Conservation (phyloP, 2,797 vertebrate species). For the Heliangelus exortis region DNA sequence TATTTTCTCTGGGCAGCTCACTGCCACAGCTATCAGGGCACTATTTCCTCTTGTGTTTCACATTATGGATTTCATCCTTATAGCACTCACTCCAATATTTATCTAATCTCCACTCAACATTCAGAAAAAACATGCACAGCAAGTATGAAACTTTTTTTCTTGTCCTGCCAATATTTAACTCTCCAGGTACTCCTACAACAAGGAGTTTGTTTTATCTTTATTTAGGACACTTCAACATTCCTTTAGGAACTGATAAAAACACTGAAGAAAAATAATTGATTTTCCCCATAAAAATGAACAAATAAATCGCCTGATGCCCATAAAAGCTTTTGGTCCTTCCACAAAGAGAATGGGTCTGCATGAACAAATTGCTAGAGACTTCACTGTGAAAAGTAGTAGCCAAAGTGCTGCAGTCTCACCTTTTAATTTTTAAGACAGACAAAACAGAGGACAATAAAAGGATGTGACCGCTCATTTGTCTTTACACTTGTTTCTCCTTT, state of each 20-base stretch:
- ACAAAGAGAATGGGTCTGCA: not conserved
- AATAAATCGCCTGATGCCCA: not conserved
- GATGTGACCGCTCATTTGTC: rapidly evolving
- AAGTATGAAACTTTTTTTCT: not conserved
- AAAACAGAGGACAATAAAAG: not conserved
- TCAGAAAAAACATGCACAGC: not conserved
- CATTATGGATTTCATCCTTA: not conserved
- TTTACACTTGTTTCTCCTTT: not conserved
- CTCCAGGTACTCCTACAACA: not conserved
- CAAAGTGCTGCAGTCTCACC: not conserved
- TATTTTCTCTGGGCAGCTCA: not conserved
- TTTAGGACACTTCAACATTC: not conserved
- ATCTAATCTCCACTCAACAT: not conserved
- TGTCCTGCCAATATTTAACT: not conserved
- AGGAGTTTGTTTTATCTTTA: not conserved
- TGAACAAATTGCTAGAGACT: not conserved
- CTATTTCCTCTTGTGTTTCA: not conserved
- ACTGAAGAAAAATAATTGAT: not conserved
- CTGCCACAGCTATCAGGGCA: not conserved
- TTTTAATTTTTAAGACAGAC: not conserved
- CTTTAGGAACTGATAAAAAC: not conserved
- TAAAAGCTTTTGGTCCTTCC: not conserved
- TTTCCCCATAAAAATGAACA: not conserved
- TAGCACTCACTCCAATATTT: not conserved
- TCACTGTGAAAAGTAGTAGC: not conserved